Percentiles rank a stretch among this genome's conserved stretches.
phyloP scores from a whole-genome alignment of 92 coral and sea anemone species.

The Palythoa caribaeorum region DNA sequence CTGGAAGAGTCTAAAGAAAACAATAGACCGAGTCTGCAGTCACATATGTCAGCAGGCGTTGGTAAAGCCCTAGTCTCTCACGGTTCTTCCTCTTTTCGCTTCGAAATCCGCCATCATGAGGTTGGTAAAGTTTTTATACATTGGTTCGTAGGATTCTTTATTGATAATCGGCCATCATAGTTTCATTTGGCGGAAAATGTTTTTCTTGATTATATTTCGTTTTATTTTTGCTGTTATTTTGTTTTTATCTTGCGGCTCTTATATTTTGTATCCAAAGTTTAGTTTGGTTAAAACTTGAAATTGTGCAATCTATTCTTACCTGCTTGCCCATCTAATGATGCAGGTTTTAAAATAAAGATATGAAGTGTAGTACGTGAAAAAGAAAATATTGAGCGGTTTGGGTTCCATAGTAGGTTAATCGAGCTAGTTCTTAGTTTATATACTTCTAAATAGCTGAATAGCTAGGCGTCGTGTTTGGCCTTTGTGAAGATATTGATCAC shows the following conservation, averaged over 20 bases:
- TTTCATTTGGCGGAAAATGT: neutral
- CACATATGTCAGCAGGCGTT: neutral
- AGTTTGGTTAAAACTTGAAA: neutral
- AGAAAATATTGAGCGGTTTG: neutral
- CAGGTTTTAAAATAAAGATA: neutral
- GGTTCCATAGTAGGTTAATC: too few relatives aligned
- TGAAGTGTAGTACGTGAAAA: neutral
- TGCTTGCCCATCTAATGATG: neutral
- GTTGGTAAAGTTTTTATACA: neutral
- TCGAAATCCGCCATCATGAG: constrained; percentile 1
- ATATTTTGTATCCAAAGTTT: neutral
- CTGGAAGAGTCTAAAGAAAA: too few relatives aligned
- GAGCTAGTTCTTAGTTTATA: too few relatives aligned
- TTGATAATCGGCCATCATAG: neutral
- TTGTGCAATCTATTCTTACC: neutral
- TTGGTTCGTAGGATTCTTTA: neutral
- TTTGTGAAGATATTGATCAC: too few relatives aligned
- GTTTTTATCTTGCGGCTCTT: neutral
- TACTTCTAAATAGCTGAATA: too few relatives aligned
- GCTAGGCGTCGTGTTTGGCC: too few relatives aligned
- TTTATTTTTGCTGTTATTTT: neutral
- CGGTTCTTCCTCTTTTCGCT: neutral
- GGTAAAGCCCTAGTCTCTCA: neutral
- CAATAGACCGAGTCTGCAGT: constrained; percentile 1
- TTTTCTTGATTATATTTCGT: neutral